Conservation (phyloP, 1,140 invertebrate species). For the Andricus grossulariae region DNA sequence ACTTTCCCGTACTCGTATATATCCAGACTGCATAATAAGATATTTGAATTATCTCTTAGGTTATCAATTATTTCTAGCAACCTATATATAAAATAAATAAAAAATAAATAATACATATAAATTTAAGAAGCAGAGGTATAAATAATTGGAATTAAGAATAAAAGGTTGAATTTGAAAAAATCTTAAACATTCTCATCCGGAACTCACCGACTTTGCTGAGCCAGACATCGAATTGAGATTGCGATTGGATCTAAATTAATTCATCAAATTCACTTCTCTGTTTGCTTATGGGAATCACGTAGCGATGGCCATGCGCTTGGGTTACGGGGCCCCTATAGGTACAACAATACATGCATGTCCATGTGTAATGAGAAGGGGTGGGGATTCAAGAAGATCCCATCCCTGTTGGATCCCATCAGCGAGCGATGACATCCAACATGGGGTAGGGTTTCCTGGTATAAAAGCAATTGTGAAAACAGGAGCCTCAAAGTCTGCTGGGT, state of each 20-base stretch:
- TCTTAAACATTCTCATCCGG: too few species aligned
- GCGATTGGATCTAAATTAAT: conserved; percentile 63
- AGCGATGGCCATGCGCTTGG: conserved; percentile 58
- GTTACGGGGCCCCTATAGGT: conserved; percentile 46
- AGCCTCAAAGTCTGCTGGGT: conserved; percentile 51
- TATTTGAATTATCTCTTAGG: too few species aligned
- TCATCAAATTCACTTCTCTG: conserved; percentile 56
- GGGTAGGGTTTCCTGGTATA: conserved; percentile 57
- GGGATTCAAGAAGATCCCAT: conserved; percentile 43
- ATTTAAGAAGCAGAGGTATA: too few species aligned
- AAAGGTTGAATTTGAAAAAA: too few species aligned
- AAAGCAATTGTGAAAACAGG: conserved; percentile 63
- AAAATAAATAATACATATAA: too few species aligned
- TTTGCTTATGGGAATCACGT: conserved; percentile 65
- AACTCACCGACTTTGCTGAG: background rate
- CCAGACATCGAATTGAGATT: conserved; percentile 38
- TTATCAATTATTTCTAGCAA: too few species aligned
- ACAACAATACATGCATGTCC: conserved; percentile 38
- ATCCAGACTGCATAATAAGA: too few species aligned
- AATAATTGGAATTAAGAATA: background rate
- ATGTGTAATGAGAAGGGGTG: conserved; percentile 46
- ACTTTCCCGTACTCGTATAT: too few species aligned
- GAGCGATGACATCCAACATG: conserved; percentile 42
- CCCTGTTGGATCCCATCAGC: conserved; percentile 47
- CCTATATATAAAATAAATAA: too few species aligned